Percentiles rank a stretch among this genome's conserved stretches.
These are phyloP conservation scores for Athripsodes cinereus DNA, from an alignment of 2,888 invertebrate genomes.

Conservation along the genomic window DNA sequence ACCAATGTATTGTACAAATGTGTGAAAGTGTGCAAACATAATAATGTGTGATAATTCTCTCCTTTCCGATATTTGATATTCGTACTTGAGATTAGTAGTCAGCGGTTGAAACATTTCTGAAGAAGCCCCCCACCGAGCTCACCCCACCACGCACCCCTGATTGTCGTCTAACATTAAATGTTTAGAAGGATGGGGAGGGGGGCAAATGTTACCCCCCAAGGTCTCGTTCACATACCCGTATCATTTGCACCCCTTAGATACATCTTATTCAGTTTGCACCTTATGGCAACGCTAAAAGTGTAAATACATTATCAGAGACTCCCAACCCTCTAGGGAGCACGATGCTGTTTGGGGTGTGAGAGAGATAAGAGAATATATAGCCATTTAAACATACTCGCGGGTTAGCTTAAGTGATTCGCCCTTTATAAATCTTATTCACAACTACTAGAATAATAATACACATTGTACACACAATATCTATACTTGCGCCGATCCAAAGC, in stretches of 20 bases:
- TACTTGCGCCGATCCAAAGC: too few species aligned
- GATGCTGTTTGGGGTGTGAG: slow-evolving; percentile 2
- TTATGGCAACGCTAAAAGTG: slow-evolving; percentile 17
- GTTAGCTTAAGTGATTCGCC: slow-evolving; percentile 18
- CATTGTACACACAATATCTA: too few species aligned
- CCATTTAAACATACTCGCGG: slow-evolving; percentile 16
- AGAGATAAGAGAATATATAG: slow-evolving; percentile 19
- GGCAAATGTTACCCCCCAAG: background rate
- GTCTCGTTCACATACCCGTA: slow-evolving; percentile 1
- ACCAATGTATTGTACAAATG: too few species aligned
- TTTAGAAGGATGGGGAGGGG: too few species aligned
- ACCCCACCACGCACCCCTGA: too few species aligned
- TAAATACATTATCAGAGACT: slow-evolving; percentile 18
- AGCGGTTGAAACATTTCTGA: slow-evolving; percentile 2
- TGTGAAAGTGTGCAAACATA: too few species aligned
- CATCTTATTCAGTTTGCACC: slow-evolving; percentile 12
- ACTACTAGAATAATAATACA: background rate
- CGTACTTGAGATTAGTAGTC: background rate
- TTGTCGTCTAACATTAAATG: too few species aligned
- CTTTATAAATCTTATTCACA: slow-evolving; percentile 8
- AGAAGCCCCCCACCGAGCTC: too few species aligned
- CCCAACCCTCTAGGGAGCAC: slow-evolving; percentile 9
- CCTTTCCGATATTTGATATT: too few species aligned
- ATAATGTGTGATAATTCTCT: too few species aligned
- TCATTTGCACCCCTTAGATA: slow-evolving; percentile 1